Conservation (phyloP, 2,797 vertebrate species). For the Coreius guichenoti region DNA sequence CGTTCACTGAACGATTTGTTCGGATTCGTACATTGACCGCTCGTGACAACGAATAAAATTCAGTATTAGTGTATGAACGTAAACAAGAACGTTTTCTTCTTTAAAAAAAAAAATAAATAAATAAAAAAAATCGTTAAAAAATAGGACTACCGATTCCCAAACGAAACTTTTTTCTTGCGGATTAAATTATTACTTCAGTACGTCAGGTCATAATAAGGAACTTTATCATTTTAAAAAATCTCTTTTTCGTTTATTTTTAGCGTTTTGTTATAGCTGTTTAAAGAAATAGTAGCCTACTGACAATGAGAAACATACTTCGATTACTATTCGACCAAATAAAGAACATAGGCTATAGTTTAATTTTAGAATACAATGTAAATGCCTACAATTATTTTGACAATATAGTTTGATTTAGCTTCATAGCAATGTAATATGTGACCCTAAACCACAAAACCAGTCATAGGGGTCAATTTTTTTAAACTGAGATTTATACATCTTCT, state of each 20-base stretch:
- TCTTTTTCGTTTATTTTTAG: not conserved
- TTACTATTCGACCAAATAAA: slow-evolving; percentile 5
- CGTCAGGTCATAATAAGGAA: not conserved
- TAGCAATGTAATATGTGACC: not conserved
- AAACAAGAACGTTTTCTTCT: not conserved
- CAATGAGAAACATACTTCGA: not conserved
- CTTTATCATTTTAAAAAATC: not conserved
- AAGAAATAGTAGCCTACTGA: not conserved
- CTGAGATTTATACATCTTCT: no score
- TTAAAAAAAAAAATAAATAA: no score
- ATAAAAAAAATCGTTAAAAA: no score
- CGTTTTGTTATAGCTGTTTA: not conserved
- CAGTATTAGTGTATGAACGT: not conserved
- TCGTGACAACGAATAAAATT: not conserved
- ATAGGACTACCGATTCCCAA: not conserved
- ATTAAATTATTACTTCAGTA: not conserved
- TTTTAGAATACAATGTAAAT: not conserved
- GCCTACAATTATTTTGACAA: not conserved
- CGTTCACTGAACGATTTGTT: not conserved
- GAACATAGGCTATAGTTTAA: not conserved
- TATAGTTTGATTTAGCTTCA: not conserved
- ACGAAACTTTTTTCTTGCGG: not conserved
- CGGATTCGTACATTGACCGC: no score
- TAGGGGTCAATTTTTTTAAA: no score
- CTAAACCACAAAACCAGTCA: no score